These are phyloP conservation scores for Drosophila pseudotalamancana DNA, from an alignment of 2,888 invertebrate genomes.

Conservation along the genomic window DNA sequence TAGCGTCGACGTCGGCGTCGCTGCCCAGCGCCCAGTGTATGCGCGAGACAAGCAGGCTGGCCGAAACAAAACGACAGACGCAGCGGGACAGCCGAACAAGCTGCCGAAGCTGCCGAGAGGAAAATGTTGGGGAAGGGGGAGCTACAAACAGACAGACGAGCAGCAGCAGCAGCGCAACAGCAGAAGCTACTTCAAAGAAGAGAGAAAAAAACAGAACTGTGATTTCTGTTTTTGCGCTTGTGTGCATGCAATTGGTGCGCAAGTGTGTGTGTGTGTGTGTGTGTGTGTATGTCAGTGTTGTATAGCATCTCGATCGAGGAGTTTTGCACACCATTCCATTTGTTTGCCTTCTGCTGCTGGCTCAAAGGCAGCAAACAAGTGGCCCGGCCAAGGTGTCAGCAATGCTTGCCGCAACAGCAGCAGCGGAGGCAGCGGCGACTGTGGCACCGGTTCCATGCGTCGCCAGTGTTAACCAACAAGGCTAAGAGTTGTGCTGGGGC, in stretches of 20 bases:
- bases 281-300: neutral
- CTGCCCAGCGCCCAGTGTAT: constrained; percentile 44
- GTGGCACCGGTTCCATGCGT: constrained; percentile 35
- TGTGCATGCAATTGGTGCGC: constrained; percentile 12
- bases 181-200: constrained; percentile 72
- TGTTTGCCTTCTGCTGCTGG: constrained; percentile 36
- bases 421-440: constrained; percentile 9
- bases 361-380: constrained; percentile 49
- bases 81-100: constrained; percentile 14
- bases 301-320: constrained; percentile 45
- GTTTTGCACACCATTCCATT: constrained; percentile 57
- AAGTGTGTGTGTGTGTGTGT: constrained; percentile 4
- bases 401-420: constrained; percentile 7
- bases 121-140: neutral
- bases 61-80: constrained; percentile 43
- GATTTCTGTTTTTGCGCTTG: constrained; percentile 69
- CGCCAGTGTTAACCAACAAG: constrained; percentile 15
- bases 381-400: constrained; percentile 47
- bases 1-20: constrained; percentile 15
- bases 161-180: constrained; percentile 23
- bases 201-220: constrained; percentile 63
- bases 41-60: constrained; percentile 67
- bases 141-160: constrained; percentile 23
- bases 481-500: neutral
- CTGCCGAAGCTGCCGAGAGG: constrained; percentile 1